phyloP scores from a whole-genome alignment of 2,797 vertebrate species.

The Fratercula arctica region DNA sequence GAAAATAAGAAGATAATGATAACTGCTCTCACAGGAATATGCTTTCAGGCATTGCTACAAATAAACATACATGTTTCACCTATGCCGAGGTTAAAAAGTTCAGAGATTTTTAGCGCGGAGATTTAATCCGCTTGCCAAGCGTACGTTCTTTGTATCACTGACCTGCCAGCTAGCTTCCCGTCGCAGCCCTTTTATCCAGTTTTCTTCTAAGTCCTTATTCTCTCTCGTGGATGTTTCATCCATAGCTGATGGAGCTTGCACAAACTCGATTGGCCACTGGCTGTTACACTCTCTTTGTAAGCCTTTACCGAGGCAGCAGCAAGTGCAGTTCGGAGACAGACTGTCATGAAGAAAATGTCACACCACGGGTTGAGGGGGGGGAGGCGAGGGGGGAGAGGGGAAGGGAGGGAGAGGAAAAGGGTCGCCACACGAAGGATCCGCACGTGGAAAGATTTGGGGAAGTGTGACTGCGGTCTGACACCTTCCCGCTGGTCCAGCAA shows the following conservation, averaged over 20 bases:
- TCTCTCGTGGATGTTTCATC: slow-evolving; percentile 86
- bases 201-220: slow-evolving; percentile 81
- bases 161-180: slow-evolving; percentile 82
- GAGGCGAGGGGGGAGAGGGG: slow-evolving; percentile 28
- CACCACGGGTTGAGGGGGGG: slow-evolving; percentile 74
- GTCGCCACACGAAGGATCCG: slow-evolving; percentile 73
- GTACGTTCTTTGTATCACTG: slow-evolving; percentile 77
- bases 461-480: slow-evolving; percentile 69
- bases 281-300: slow-evolving; percentile 71
- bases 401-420: slow-evolving; percentile 27
- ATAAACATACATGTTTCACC: slow-evolving; percentile 22
- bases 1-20: slow-evolving; percentile 55
- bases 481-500: slow-evolving; percentile 74
- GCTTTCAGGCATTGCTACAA: slow-evolving; percentile 46
- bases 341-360: slow-evolving; percentile 87
- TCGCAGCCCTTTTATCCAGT: slow-evolving; percentile 84
- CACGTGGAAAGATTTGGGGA: slow-evolving; percentile 59
- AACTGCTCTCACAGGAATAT: slow-evolving; percentile 26
- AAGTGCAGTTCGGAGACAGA: slow-evolving; percentile 80
- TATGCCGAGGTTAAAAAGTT: slow-evolving; percentile 31
- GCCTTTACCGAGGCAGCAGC: slow-evolving; percentile 73
- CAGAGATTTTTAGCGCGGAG: slow-evolving; percentile 40
- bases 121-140: slow-evolving; percentile 40
- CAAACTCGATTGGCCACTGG: slow-evolving; percentile 72
- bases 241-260: slow-evolving; percentile 75